These are phyloP conservation scores for Lucilia sericata DNA, from an alignment of 1,140 invertebrate genomes.

Conservation along the genomic window DNA sequence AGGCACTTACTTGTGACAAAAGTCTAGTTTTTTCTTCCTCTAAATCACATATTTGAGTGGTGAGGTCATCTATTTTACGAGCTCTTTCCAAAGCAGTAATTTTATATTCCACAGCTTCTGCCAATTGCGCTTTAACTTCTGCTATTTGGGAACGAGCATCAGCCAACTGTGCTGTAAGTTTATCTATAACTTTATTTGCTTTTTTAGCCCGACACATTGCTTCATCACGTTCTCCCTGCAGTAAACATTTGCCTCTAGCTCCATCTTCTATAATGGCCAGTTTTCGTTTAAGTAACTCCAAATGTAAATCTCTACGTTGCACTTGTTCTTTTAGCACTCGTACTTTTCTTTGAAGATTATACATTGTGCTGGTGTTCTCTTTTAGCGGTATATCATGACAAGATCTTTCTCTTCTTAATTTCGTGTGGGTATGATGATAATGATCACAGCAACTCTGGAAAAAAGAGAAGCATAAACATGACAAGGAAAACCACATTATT, in stretches of 20 bases:
- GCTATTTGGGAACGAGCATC: constrained; percentile 79
- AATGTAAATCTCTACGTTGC: constrained; percentile 89
- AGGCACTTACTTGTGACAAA: constrained; percentile 56
- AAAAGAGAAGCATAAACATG: not conserved
- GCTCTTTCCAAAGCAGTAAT: constrained; percentile 84
- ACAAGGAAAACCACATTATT: not conserved
- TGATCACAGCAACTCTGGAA: constrained; percentile 50
- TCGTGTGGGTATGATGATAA: constrained; percentile 53
- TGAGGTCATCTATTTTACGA: constrained; percentile 84
- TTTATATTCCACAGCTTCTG: constrained; percentile 87
- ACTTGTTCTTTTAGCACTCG: constrained; percentile 87
- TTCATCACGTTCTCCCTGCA: constrained; percentile 80
- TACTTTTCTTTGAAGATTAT: constrained; percentile 84
- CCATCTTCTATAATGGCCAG: constrained; percentile 84
- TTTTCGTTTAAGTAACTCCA: constrained; percentile 90
- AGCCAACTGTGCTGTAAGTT: constrained; percentile 77
- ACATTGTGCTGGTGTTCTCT: constrained; percentile 83
- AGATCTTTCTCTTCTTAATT: constrained; percentile 78
- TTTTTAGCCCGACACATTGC: constrained; percentile 81
- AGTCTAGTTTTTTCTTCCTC: constrained; percentile 64
- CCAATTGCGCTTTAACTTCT: constrained; percentile 82
- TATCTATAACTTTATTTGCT: constrained; percentile 81
- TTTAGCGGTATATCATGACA: constrained; percentile 77
- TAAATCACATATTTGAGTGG: constrained; percentile 68
- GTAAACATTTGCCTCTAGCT: constrained; percentile 74